Percentiles rank a stretch among this genome's conserved stretches.
Evolutionary conservation across 2,113 vertebrate species (phyloP).

Genomic region (Nicator chloris): DNA sequence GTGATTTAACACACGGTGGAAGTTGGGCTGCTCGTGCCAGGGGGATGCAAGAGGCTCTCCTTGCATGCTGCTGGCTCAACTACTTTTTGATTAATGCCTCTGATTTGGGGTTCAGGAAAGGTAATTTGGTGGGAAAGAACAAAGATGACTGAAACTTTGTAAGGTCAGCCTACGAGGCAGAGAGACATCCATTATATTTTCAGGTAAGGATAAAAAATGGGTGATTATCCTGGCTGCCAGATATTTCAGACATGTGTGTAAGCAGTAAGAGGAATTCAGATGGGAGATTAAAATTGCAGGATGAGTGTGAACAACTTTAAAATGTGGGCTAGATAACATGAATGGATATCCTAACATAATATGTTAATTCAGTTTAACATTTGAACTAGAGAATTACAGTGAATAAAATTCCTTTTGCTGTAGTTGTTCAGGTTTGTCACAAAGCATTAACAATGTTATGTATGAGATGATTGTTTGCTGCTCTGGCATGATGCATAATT

Average conservation of each 20-base stretch:
- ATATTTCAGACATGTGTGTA: background rate
- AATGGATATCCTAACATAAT: no score
- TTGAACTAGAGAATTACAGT: background rate
- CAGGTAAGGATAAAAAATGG: conserved; percentile 14
- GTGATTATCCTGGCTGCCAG: background rate
- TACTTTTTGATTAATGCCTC: background rate
- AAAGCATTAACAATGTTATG: background rate
- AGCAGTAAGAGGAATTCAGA: background rate
- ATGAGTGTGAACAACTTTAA: background rate
- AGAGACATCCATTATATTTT: background rate
- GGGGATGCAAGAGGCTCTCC: background rate
- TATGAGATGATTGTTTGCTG: background rate
- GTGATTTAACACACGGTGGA: accelerated
- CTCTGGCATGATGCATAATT: background rate
- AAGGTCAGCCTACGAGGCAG: background rate
- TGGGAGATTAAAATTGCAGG: background rate
- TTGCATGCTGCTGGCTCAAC: background rate
- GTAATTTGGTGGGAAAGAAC: background rate
- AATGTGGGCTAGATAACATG: background rate
- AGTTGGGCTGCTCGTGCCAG: background rate
- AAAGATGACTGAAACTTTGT: background rate
- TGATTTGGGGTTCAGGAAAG: background rate
- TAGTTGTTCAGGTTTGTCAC: background rate
- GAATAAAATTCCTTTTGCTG: background rate
- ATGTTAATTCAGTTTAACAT: background rate